phyloP scores from a whole-genome alignment of 2,888 invertebrate genomes.

The Drosophila mercatorum region DNA sequence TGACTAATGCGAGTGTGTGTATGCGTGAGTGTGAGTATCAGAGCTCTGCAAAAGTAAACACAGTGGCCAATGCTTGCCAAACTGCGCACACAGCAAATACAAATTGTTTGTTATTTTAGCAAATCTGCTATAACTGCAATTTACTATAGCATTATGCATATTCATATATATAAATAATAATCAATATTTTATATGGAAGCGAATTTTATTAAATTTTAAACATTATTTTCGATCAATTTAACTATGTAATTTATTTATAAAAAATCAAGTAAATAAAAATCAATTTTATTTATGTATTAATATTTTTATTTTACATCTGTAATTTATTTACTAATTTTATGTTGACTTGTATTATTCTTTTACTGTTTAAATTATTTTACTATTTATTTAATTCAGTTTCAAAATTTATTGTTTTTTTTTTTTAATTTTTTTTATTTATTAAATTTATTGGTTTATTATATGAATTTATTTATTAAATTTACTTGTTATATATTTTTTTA shows the following conservation, averaged over 20 bases:
- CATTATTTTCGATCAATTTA: too few species aligned
- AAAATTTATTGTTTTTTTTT: too few species aligned
- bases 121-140: background rate
- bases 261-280: too few species aligned
- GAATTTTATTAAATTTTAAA: background rate
- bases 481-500: too few species aligned
- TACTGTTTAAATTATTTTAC: background rate
- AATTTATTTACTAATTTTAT: too few species aligned
- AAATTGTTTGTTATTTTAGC: background rate
- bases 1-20: background rate
- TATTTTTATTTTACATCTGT: too few species aligned
- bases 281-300: too few species aligned
- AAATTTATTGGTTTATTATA: background rate
- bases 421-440: background rate
- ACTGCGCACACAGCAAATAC: background rate
- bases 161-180: too few species aligned
- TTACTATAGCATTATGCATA: background rate
- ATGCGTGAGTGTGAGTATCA: background rate
- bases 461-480: too few species aligned
- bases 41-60: conserved; percentile 7
- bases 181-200: background rate
- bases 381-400: background rate
- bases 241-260: too few species aligned
- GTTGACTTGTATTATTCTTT: too few species aligned
- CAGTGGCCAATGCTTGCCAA: background rate